Percentiles rank a stretch among this genome's conserved stretches.
phyloP scores from a whole-genome alignment of 53 echinoderm and acorn worm genomes.

The Antedon mediterranea region DNA sequence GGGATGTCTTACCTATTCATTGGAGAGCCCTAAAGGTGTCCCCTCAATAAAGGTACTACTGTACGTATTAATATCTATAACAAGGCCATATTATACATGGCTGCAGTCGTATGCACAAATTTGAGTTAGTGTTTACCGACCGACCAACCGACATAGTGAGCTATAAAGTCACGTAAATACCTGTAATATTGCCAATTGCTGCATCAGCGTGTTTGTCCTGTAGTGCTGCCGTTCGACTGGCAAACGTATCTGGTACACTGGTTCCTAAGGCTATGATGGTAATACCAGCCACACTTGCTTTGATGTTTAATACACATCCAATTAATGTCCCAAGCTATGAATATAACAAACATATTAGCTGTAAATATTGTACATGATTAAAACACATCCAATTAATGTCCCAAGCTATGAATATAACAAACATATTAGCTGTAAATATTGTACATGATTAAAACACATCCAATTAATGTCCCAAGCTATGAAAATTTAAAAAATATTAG shows the following conservation, averaged over 20 bases:
- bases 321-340: constrained; percentile 55
- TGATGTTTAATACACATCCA: constrained; percentile 59
- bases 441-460: constrained; percentile 50
- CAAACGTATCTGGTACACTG: constrained; percentile 87
- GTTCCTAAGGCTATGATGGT: constrained; percentile 91
- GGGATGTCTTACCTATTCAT: too few species aligned
- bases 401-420: constrained; percentile 34
- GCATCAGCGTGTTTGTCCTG: constrained; percentile 91
- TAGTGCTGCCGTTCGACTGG: constrained; percentile 81
- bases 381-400: constrained; percentile 61
- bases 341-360: background rate
- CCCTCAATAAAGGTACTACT: too few species aligned
- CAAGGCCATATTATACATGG: too few species aligned
- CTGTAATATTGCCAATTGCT: constrained; percentile 96
- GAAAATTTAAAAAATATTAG: background rate
- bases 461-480: constrained; percentile 60
- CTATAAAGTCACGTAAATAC: constrained; percentile 9
- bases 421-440: background rate
- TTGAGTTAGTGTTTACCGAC: too few species aligned
- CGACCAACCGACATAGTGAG: too few species aligned
- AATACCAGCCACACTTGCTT: constrained; percentile 79
- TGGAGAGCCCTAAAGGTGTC: too few species aligned
- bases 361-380: background rate
- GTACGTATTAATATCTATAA: too few species aligned
- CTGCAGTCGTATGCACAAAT: too few species aligned